phyloP scores from a whole-genome alignment of 2,113 vertebrate species.

The Perccottus glenii region DNA sequence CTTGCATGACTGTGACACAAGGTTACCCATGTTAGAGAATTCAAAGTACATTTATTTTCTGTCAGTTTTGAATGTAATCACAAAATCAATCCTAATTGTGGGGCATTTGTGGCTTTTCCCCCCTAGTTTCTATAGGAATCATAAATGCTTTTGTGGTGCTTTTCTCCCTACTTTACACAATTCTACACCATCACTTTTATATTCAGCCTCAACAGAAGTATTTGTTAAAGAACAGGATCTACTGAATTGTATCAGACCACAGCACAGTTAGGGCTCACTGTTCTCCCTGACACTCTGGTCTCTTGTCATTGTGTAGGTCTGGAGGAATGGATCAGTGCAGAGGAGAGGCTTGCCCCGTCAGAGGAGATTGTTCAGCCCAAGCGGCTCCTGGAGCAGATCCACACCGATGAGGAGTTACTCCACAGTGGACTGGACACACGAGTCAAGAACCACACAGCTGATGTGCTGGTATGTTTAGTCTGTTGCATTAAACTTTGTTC shows the following conservation, averaged over 20 bases:
- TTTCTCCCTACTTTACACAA: not conserved
- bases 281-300: not conserved
- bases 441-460: constrained; percentile 74
- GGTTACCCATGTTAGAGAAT: too few relatives aligned
- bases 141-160: too few relatives aligned
- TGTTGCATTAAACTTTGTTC: not conserved
- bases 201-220: not conserved
- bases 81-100: not conserved
- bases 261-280: not conserved
- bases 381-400: constrained; percentile 84
- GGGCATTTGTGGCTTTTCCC: not conserved
- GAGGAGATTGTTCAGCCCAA: constrained; percentile 87
- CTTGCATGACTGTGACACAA: too few relatives aligned
- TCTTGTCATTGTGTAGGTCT: constrained; percentile 48
- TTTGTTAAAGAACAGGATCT: not conserved
- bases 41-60: too few relatives aligned
- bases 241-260: not conserved
- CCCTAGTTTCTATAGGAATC: too few relatives aligned
- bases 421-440: constrained; percentile 84
- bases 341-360: constrained; percentile 50
- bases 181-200: not conserved
- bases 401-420: constrained; percentile 83
- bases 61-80: too few relatives aligned
- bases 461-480: constrained; percentile 73
- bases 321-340: constrained; percentile 55